phyloP scores from a whole-genome alignment of 2,888 invertebrate species.

The Acleris cristana region DNA sequence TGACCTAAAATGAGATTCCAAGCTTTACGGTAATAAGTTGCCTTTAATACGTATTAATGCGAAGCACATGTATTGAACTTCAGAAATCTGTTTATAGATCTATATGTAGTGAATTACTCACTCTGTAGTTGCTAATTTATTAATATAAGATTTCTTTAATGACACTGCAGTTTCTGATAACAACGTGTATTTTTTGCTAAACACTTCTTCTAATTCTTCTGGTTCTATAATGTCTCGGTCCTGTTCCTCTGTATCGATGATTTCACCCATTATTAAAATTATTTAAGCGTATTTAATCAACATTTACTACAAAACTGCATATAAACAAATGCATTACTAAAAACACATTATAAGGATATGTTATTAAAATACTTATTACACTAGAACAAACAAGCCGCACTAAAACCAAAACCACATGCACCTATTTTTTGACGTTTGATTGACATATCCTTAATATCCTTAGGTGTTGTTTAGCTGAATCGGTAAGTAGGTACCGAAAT shows the following conservation, averaged over 20 bases:
- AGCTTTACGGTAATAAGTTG: neutral
- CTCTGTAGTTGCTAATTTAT: slow-evolving; percentile 84
- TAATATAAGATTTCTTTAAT: slow-evolving; percentile 83
- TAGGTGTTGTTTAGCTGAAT: neutral
- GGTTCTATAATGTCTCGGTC: slow-evolving; percentile 66
- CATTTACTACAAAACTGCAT: slow-evolving; percentile 5
- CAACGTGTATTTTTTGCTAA: slow-evolving; percentile 63
- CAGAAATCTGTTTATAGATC: neutral
- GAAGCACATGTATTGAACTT: no score
- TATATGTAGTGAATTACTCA: slow-evolving; percentile 53
- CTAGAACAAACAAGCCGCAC: slow-evolving; percentile 14
- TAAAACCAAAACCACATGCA: slow-evolving; percentile 16
- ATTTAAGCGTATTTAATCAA: slow-evolving; percentile 8
- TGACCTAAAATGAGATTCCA: slow-evolving; percentile 53
- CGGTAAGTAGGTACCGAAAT: slow-evolving; percentile 14
- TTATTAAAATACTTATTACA: no score
- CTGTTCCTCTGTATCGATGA: slow-evolving; percentile 67
- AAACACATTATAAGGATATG: no score
- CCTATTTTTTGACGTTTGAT: slow-evolving; percentile 14
- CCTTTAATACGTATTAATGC: no score
- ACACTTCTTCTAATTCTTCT: slow-evolving; percentile 60
- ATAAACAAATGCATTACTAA: slow-evolving; percentile 10
- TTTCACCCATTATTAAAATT: slow-evolving; percentile 61
- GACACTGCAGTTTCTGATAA: slow-evolving; percentile 80
- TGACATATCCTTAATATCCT: neutral